phyloP scores from a whole-genome alignment of 2,888 invertebrate species.

The Laspeyria flexula region DNA sequence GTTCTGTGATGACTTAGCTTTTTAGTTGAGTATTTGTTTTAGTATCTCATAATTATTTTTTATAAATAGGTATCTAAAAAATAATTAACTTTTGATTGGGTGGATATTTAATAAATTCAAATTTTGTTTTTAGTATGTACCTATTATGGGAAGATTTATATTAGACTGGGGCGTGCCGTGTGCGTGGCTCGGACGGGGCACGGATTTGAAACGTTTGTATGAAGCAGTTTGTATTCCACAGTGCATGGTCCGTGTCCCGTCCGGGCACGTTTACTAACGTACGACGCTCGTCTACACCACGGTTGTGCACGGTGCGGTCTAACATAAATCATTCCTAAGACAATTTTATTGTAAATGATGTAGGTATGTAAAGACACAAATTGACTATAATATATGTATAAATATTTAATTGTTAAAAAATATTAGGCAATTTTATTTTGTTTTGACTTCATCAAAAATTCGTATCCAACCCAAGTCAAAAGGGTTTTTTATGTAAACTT shows the following conservation, averaged over 20 bases:
- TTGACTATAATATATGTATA: neutral
- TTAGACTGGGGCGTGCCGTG: no score
- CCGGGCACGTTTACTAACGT: no score
- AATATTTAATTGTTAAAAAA: neutral
- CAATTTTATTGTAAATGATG: no score
- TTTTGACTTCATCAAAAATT: neutral
- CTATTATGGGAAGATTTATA: no score
- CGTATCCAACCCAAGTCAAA: neutral
- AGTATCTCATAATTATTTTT: conserved; percentile 3
- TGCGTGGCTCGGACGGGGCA: no score
- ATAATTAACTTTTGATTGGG: neutral
- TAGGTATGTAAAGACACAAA: no score
- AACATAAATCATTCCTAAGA: no score
- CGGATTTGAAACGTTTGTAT: no score
- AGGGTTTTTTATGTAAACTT: conserved; percentile 3
- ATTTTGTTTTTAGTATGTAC: neutral
- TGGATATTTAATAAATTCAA: neutral
- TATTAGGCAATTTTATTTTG: neutral
- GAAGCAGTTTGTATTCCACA: no score
- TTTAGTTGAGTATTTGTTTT: conserved; percentile 15
- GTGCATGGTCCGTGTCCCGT: no score
- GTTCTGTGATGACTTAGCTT: neutral
- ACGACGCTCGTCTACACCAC: no score
- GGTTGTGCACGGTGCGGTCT: no score
- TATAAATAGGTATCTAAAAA: neutral